These are phyloP conservation scores for Pelusios castaneus DNA, from an alignment of 2,113 vertebrate genomes.

Conservation along the genomic window DNA sequence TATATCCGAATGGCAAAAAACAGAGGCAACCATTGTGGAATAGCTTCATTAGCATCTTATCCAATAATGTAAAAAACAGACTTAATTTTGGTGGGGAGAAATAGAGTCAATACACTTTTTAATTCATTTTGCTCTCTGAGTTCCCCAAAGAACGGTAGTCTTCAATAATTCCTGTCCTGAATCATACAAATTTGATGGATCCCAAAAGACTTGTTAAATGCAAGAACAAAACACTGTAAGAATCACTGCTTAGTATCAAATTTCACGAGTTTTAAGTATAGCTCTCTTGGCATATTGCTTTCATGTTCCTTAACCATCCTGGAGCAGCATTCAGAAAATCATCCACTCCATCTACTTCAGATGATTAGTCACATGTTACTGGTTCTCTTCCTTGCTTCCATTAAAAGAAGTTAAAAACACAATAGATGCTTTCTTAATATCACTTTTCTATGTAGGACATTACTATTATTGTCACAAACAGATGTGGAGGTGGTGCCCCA, in stretches of 20 bases:
- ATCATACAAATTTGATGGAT: background rate
- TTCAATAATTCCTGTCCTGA: background rate
- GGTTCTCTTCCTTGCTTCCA: background rate
- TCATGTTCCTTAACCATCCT: background rate
- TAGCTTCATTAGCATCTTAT: slow-evolving; percentile 42
- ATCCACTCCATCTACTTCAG: background rate
- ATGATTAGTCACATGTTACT: background rate
- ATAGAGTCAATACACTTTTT: background rate
- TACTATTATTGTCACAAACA: background rate
- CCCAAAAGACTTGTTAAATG: background rate
- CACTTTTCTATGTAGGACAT: background rate
- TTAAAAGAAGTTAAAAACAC: background rate
- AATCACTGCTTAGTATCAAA: background rate
- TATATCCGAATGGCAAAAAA: slow-evolving; percentile 82
- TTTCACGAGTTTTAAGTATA: background rate
- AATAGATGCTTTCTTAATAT: background rate
- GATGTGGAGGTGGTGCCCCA: background rate
- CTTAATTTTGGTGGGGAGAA: background rate
- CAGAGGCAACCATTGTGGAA: slow-evolving; percentile 80
- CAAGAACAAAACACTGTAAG: background rate
- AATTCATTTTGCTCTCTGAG: background rate
- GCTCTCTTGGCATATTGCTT: background rate
- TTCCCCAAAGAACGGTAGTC: background rate
- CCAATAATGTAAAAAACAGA: background rate
- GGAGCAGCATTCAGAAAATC: background rate